phyloP scores from a whole-genome alignment of 2,888 invertebrate genomes.

The Agrilus mali region DNA sequence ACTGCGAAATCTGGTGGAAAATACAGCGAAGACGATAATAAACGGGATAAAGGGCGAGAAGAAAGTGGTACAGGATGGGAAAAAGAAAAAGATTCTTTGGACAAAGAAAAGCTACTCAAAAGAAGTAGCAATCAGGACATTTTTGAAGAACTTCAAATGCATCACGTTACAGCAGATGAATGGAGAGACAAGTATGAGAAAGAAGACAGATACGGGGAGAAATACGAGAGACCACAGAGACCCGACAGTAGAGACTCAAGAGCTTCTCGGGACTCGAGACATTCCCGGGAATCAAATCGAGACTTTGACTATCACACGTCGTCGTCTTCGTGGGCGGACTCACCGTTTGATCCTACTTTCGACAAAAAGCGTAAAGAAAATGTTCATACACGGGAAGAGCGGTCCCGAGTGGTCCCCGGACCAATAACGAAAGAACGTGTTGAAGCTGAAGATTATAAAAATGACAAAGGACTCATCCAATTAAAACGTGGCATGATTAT shows the following conservation, averaged over 20 bases:
- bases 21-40: slow-evolving; percentile 30
- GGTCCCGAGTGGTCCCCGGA: slow-evolving; percentile 39
- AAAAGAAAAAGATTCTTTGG: slow-evolving; percentile 13
- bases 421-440: slow-evolving; percentile 48
- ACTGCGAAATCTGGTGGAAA: slow-evolving; percentile 21
- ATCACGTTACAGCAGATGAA: slow-evolving; percentile 20
- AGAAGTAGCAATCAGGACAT: slow-evolving; percentile 12
- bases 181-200: slow-evolving; percentile 22
- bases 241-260: slow-evolving; percentile 47
- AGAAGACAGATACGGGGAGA: slow-evolving; percentile 21
- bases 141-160: slow-evolving; percentile 16
- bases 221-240: slow-evolving; percentile 39
- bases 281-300: slow-evolving; percentile 33
- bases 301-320: slow-evolving; percentile 35
- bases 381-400: slow-evolving; percentile 21
- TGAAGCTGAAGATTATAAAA: slow-evolving; percentile 42
- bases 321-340: slow-evolving; percentile 37
- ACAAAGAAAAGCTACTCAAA: slow-evolving; percentile 14
- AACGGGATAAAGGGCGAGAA: slow-evolving; percentile 22
- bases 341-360: slow-evolving; percentile 26
- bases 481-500: slow-evolving; percentile 33
- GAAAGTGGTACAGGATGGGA: slow-evolving; percentile 24
- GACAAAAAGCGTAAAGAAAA: slow-evolving; percentile 28
- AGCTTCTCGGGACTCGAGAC: slow-evolving; percentile 39
- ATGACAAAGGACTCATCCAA: slow-evolving; percentile 38